Evolutionary conservation across 2,888 invertebrate species (phyloP), one percentile per base, ranked within the genome.

Genomic region (Escarpia spicata): DNA sequence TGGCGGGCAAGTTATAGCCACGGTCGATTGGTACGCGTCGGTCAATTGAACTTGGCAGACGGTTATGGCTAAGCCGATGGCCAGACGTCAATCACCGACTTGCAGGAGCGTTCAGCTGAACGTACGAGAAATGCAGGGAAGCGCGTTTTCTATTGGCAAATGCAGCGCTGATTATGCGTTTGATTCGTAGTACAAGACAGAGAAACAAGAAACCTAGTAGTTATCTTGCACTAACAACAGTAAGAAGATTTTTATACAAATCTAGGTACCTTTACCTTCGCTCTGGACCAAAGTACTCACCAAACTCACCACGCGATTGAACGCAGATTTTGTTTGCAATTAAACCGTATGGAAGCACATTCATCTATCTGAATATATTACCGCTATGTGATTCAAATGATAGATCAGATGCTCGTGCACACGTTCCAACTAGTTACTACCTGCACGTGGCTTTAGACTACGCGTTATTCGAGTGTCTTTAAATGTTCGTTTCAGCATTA

Each of bases 21-120:
- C 75, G 75, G 19, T 75, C 75, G 75, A 75, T 75, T n/a, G 75
- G 75, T 75, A 75, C 26, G 75, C 75, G 26, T 75, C 75, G 75
- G 75, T 75, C 75, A 75, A 75, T 75, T 75, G 75, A 75, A 75
- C 75, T 26, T 75, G 75, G 75, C 75, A 75, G 26, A 75, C 75
- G 75, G 75, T n/a, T 75, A 75, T 26, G 75, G 75, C 19, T 75
- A 75, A 75, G 75, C 75, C 75, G 75, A 6, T 26, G 15, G 26
- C 19, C 75, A 75, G 26, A 75, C 75, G 75, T 75, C 75, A 75
- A 19, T 75, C 75, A 75, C 75, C 26, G 75, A 26, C 75, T n/a
- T 26, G 19, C 6, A 4, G 75, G 75, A 75, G 75, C 75, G 75
- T 26, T 15, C 15, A 75, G 15, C 75, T 6, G n/a, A 3, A 26